Evolutionary conservation across 2,888 invertebrate species (phyloP).

Genomic region (Pyrgus malvae): DNA sequence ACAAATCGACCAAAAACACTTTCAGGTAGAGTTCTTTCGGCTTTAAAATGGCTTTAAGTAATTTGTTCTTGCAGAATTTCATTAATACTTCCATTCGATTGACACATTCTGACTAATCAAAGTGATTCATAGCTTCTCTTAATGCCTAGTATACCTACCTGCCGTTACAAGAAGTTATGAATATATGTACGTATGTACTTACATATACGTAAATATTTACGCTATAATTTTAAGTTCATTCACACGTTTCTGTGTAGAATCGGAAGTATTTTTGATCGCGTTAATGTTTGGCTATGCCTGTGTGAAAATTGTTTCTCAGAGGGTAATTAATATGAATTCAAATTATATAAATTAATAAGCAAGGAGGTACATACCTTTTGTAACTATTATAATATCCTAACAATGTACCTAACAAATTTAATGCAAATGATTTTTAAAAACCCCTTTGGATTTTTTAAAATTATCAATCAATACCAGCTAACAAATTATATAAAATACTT

Average conservation of each 20-base stretch:
- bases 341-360: too few relatives aligned
- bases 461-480: too few relatives aligned
- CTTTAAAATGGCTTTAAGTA: not conserved
- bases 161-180: too few relatives aligned
- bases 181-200: too few relatives aligned
- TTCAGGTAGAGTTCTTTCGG: not conserved
- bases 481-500: slow-evolving; percentile 10
- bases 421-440: not conserved
- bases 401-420: too few relatives aligned
- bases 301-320: not conserved
- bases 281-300: slow-evolving; percentile 40
- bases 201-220: slow-evolving; percentile 19
- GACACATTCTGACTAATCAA: slow-evolving; percentile 27
- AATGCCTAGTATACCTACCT: not conserved
- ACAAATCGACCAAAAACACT: not conserved
- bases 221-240: slow-evolving; percentile 18
- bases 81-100: slow-evolving; percentile 6
- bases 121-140: slow-evolving; percentile 28
- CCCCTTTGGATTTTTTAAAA: not conserved
- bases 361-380: too few relatives aligned
- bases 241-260: not conserved
- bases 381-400: too few relatives aligned
- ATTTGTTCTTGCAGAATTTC: not conserved
- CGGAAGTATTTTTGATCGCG: slow-evolving; percentile 4
- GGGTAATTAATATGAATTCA: too few relatives aligned